phyloP scores from a whole-genome alignment of 2,113 vertebrate genomes.

The Ammodytes marinus region DNA sequence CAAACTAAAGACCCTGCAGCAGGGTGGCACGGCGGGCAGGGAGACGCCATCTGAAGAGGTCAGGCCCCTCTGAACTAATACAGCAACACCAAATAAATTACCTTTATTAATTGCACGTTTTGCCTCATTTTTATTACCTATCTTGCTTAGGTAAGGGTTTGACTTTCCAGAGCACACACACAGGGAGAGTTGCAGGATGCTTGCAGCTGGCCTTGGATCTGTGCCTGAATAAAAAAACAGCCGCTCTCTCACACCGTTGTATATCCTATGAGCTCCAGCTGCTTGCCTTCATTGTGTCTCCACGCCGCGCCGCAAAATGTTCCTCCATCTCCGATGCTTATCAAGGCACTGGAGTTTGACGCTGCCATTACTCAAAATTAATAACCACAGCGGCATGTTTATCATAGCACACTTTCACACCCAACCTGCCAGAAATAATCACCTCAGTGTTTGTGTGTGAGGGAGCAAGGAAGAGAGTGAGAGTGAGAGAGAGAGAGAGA shows the following conservation, averaged over 20 bases:
- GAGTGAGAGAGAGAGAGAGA: conserved; percentile 1
- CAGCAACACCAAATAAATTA: background rate
- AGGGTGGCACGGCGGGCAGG: conserved; percentile 15
- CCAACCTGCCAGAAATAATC: conserved; percentile 92
- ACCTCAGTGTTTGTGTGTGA: conserved; percentile 62
- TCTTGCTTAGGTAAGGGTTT: conserved; percentile 25
- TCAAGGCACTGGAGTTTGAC: conserved; percentile 85
- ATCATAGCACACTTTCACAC: conserved; percentile 86
- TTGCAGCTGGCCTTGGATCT: conserved; percentile 49
- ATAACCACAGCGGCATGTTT: conserved; percentile 89
- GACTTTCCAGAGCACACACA: conserved; percentile 10
- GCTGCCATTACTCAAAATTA: conserved; percentile 88
- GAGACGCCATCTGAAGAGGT: conserved; percentile 3
- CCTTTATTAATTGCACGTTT: conserved; percentile 1
- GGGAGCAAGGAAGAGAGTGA: conserved; percentile 27
- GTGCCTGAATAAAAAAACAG: conserved; percentile 51
- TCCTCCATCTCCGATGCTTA: conserved; percentile 87
- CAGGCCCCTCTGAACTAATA: conserved; percentile 5
- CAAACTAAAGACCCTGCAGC: conserved; percentile 41
- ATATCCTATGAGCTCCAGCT: conserved; percentile 64
- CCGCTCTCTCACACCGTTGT: conserved; percentile 38
- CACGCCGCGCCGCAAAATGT: conserved; percentile 70
- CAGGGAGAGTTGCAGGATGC: conserved; percentile 24
- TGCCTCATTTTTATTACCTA: conserved; percentile 12
- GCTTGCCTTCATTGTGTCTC: conserved; percentile 75